Conservation (phyloP, 2,888 invertebrate genomes). For the Drosophila limbata region DNA sequence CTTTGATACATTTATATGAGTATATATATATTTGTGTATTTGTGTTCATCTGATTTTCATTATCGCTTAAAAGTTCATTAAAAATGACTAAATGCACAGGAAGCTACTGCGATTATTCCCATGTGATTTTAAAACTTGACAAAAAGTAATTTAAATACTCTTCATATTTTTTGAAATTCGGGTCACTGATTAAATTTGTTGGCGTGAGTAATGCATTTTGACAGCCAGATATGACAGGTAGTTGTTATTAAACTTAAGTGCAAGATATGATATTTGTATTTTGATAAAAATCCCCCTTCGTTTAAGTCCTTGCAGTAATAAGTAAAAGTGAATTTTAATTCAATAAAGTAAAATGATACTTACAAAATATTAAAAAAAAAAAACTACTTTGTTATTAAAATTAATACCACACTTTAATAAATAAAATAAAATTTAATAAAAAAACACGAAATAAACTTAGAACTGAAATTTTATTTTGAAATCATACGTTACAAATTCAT, state of each 20-base stretch:
- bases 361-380: no score
- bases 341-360: no score
- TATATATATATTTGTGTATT: neutral
- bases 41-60: conserved; percentile 65
- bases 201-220: conserved; percentile 38
- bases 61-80: conserved; percentile 65
- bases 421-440: no score
- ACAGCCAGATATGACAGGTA: conserved; percentile 27
- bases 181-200: conserved; percentile 32
- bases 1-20: conserved; percentile 17
- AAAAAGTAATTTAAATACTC: conserved; percentile 48
- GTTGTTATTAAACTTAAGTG: neutral
- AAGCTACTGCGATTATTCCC: conserved; percentile 47
- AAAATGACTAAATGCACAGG: conserved; percentile 73
- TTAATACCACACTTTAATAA: no score
- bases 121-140: conserved; percentile 21
- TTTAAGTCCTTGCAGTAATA: neutral
- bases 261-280: conserved; percentile 1
- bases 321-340: neutral
- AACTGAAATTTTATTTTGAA: no score
- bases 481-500: no score
- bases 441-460: no score
- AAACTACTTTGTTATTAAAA: no score
- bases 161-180: conserved; percentile 17
- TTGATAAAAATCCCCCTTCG: neutral